Base-by-base conservation (phyloP, 92 coral and sea anemone genomes). In the Palythoa heliodiscus region DNA sequence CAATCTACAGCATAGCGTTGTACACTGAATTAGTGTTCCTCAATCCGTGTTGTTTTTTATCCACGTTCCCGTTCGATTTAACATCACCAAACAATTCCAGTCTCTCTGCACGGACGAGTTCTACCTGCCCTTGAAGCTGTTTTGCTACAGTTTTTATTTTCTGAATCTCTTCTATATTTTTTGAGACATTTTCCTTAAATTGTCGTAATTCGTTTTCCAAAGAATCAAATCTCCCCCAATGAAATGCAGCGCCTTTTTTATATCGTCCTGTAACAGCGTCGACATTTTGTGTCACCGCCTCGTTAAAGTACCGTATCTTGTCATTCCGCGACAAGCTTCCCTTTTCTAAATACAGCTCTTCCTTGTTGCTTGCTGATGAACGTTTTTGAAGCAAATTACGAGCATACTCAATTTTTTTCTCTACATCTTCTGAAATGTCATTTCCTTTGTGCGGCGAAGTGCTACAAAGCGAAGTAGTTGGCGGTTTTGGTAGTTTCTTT, bases 1-100 rank as follows among this genome's bases (percentile, higher is more conserved):
- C n/a, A n/a, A n/a, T n/a, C 57, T 79, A 80, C 74, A 80, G 29
- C 84, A 80, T 80, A 17, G 84, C 72, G 35, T 53, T 66, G 43
- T 47, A 80, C 20, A 80, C 74, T 11, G 53, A 64, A 20, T 80
- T 60, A 14, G 52, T 13, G 1, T 52, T 75, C 71, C n/a, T 53
- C 6, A 54, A 22, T 75, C 40, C 35, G 40, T n/a, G 54, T 24
- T 78, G 19, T 39, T 39, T 60, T n/a, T 39, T 47, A 16, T 38
- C 52, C 10, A 78, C 19, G 60, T 20, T 63, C 17, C 39, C 60
- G 10, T 22, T 80, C 38, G 52, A 66, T 10, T 40, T 6, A 29
- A 20, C 72, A 63, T 19, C 72, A 9, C 73, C 17, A 61, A 63
- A 80, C 10, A 63, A 25, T 15, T 66, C 73, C 74, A 64, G 43